Conservation (phyloP, 2,888 invertebrate species). For the Lasioglossum malachurum region DNA sequence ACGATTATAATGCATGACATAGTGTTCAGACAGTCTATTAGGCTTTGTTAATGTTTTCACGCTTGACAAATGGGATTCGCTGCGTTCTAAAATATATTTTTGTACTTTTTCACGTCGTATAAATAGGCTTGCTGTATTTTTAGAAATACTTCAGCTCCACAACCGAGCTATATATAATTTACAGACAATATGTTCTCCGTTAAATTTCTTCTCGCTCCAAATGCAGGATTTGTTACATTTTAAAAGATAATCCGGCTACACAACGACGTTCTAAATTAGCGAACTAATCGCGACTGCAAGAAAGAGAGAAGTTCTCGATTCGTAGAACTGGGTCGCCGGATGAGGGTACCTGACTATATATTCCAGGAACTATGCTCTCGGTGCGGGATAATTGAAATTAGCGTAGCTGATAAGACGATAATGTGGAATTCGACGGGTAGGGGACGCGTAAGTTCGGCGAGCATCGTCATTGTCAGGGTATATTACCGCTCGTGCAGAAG, state of each 20-base stretch:
- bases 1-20: not conserved
- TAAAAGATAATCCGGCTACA: not conserved
- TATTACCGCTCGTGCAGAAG: not conserved
- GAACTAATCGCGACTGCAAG: not conserved
- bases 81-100: not conserved
- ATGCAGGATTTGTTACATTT: not conserved
- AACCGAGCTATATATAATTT: not conserved
- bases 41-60: not conserved
- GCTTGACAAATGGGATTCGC: not conserved
- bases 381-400: not conserved
- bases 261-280: not conserved
- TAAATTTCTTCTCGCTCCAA: not conserved
- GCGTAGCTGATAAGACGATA: constrained; percentile 8
- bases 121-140: no score
- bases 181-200: not conserved
- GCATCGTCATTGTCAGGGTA: not conserved
- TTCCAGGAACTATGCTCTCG: not conserved
- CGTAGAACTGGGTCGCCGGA: not conserved
- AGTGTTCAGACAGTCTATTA: not conserved
- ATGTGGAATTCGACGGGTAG: not conserved
- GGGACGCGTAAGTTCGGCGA: not conserved
- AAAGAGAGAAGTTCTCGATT: not conserved
- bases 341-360: not conserved
- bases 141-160: no score
- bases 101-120: no score